Evolutionary conservation across 1,140 invertebrate species (phyloP), one percentile per base, ranked within the genome.

Genomic region (Pseudomyrmex concolor): DNA sequence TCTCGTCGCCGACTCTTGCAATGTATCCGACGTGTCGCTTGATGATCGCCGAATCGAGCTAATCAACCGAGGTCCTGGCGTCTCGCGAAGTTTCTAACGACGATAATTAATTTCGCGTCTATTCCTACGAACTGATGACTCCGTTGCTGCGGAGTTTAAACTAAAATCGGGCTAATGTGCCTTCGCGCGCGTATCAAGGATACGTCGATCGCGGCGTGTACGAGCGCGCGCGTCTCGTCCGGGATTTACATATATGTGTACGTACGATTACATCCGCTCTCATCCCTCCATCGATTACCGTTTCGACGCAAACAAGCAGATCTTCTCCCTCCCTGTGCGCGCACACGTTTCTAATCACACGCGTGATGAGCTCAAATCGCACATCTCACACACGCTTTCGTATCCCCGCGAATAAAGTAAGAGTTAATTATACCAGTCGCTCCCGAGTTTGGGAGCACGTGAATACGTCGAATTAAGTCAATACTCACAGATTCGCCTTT

Each of bases 401-500:
- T 66, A 80, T 80, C 66, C 76, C 25, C 54, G 76, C 19, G 54
- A 4, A 34, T 22, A 66, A 15, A 5, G 25, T 62, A 25, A 25
- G 9, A 25, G 10, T 34, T 51, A 51, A 63, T 48, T 62, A 62
- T 62, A 19, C 22, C 22, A 45, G 50, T 67, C 74, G 62, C 71
- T 63, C 48, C 43, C 60, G 17, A 60, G 25, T 54, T 15, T 12
- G 25, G 7, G 73, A 85, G 67, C 82, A 89, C 81, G 90, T 83
- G 66, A 86, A 83, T 71, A 89, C 84, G 60, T 89, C 84, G 77
- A 83, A 88, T 88, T 88, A 83, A 81, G 67, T 91, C 88, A 76
- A 92, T 93, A 97, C 97, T 97, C 96, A 98, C 97, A 92, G 96
- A 94, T 92, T 98, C 97, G 90, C 98, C 98, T 93, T 97, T 97